Conservation (phyloP, 2,888 invertebrate species). For the Philhelius pedissequus region DNA sequence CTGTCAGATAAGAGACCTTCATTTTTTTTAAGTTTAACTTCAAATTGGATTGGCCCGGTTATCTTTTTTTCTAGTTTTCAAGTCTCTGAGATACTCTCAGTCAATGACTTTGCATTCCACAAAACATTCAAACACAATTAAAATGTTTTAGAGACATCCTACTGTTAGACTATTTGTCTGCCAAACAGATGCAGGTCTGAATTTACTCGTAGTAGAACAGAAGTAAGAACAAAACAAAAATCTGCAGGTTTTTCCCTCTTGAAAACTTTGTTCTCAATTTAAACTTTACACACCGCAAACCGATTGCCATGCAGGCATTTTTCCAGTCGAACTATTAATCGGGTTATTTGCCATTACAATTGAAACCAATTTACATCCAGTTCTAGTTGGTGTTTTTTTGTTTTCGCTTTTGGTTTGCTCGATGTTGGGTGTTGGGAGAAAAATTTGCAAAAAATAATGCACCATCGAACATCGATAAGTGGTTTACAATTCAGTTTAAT, state of each 20-base stretch:
- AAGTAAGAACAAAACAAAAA: background rate
- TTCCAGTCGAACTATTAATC: slow-evolving; percentile 29
- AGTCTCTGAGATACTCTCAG: background rate
- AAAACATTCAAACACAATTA: slow-evolving; percentile 61
- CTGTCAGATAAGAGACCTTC: slow-evolving; percentile 35
- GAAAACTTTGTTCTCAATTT: background rate
- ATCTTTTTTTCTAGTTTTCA: background rate
- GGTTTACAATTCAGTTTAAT: background rate
- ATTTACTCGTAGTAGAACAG: background rate
- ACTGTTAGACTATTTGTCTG: background rate
- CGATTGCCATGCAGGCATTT: slow-evolving; percentile 34
- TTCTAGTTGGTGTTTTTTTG: background rate
- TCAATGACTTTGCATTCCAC: background rate
- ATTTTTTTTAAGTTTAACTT: slow-evolving; percentile 54
- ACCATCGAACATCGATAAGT: slow-evolving; percentile 4
- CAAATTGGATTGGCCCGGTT: slow-evolving; percentile 41
- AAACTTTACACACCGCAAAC: slow-evolving; percentile 8
- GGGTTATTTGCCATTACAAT: slow-evolving; percentile 44
- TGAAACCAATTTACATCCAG: slow-evolving; percentile 29
- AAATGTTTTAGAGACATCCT: slow-evolving; percentile 31
- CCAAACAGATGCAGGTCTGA: slow-evolving; percentile 9
- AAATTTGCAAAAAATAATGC: slow-evolving; percentile 42
- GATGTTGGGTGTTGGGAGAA: slow-evolving; percentile 1
- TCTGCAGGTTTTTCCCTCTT: slow-evolving; percentile 22
- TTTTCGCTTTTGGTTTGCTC: background rate